Conservation (phyloP, 2,888 invertebrate genomes). For the Drosophila multiciliata region DNA sequence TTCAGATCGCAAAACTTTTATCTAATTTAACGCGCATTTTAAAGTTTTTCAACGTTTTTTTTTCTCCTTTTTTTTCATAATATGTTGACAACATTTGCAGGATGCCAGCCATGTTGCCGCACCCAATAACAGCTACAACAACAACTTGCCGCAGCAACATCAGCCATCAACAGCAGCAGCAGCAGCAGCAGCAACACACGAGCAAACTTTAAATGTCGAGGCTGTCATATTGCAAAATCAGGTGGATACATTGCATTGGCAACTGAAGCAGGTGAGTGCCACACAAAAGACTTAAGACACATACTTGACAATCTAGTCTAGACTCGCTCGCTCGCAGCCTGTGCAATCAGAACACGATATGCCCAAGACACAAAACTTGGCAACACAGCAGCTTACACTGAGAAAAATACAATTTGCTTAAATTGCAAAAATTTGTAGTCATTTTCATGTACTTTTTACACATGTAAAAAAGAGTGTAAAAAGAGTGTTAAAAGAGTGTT, state of each 20-base stretch:
- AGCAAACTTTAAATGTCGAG: constrained; percentile 85
- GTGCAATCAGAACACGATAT: not conserved
- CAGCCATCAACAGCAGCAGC: constrained; percentile 45
- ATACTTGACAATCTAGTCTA: constrained; percentile 39
- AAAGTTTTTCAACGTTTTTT: not conserved
- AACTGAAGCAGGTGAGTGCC: constrained; percentile 88
- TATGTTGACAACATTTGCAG: constrained; percentile 71
- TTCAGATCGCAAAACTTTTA: constrained; percentile 59
- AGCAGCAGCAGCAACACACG: constrained; percentile 41
- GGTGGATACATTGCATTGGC: constrained; percentile 89
- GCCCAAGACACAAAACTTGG: not conserved
- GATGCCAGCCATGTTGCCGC: constrained; percentile 61
- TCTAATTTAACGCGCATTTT: constrained; percentile 72
- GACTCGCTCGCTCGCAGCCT: not conserved
- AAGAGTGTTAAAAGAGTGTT: too few species aligned
- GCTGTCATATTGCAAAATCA: constrained; percentile 88
- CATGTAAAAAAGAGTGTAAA: too few species aligned
- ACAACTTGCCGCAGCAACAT: constrained; percentile 38
- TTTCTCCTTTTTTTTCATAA: constrained; percentile 32
- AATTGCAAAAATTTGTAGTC: not conserved
- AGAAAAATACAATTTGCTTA: not conserved
- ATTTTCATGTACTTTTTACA: too few species aligned
- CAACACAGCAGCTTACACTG: not conserved
- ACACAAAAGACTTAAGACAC: constrained; percentile 64
- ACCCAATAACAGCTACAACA: constrained; percentile 59